Conservation (phyloP, 2,797 vertebrate genomes). For the Sebastes nivosus region DNA sequence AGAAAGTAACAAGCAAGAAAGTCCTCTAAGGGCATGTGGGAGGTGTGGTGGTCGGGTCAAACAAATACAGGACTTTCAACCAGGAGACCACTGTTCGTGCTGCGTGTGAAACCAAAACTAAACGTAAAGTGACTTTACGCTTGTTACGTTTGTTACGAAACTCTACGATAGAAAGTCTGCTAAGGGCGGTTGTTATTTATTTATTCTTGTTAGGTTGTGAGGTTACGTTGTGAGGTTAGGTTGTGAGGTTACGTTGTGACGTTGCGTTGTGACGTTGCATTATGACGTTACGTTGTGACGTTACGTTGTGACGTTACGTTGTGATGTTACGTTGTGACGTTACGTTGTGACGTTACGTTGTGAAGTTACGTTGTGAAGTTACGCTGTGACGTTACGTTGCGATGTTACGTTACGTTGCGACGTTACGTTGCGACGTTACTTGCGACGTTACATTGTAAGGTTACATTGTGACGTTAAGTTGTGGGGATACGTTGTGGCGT, state of each 20-base stretch:
- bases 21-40: not conserved
- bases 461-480: too few species aligned
- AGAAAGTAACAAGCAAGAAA: not conserved
- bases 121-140: too few species aligned
- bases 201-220: too few species aligned
- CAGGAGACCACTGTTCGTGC: not conserved
- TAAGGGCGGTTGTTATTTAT: not conserved
- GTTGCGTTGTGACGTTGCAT: too few species aligned
- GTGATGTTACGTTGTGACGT: fast-evolving
- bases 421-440: fast-evolving
- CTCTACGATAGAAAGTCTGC: not conserved
- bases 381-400: too few species aligned
- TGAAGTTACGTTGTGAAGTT: too few species aligned
- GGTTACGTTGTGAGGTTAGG: too few species aligned
- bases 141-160: not conserved
- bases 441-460: too few species aligned
- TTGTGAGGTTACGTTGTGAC: too few species aligned
- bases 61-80: not conserved
- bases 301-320: too few species aligned
- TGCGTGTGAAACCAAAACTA: not conserved
- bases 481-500: fast-evolving
- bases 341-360: fast-evolving
- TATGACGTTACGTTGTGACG: too few species aligned
- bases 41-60: too few species aligned
- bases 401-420: fast-evolving